Conservation (phyloP, 1,140 invertebrate species). For the Ylistrum balloti region DNA sequence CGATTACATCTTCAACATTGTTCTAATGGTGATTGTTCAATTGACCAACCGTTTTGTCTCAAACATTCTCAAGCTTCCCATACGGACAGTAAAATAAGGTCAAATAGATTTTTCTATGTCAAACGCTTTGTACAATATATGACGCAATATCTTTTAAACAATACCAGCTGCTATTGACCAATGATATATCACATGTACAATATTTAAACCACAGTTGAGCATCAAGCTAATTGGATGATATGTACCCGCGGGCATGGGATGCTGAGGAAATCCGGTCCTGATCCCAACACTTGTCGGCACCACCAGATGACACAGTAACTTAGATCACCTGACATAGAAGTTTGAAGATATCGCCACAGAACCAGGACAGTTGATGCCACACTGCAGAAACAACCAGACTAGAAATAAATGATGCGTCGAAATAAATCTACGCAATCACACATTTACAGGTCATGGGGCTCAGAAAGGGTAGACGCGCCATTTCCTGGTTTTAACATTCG, state of each 20-base stretch:
- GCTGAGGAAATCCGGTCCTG: background rate
- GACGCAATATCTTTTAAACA: too few relatives aligned
- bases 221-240: background rate
- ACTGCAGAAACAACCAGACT: constrained; percentile 25
- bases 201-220: background rate
- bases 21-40: too few relatives aligned
- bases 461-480: background rate
- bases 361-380: background rate
- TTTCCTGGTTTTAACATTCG: background rate
- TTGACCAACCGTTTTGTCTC: too few relatives aligned
- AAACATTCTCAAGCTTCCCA: background rate
- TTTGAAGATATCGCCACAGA: background rate
- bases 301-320: background rate
- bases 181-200: background rate
- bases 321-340: background rate
- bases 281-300: background rate
- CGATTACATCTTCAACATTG: too few relatives aligned
- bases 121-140: too few relatives aligned
- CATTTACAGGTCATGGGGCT: background rate
- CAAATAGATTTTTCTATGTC: too few relatives aligned
- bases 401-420: constrained; percentile 26
- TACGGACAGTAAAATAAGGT: too few relatives aligned
- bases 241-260: background rate
- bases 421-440: constrained; percentile 11
- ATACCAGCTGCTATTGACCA: background rate